A percentile compares a stretch with the other conserved stretches of the same genome.
Evolutionary conservation across 2,113 vertebrate genomes (phyloP).

Genomic region (Microtus montanus): DNA sequence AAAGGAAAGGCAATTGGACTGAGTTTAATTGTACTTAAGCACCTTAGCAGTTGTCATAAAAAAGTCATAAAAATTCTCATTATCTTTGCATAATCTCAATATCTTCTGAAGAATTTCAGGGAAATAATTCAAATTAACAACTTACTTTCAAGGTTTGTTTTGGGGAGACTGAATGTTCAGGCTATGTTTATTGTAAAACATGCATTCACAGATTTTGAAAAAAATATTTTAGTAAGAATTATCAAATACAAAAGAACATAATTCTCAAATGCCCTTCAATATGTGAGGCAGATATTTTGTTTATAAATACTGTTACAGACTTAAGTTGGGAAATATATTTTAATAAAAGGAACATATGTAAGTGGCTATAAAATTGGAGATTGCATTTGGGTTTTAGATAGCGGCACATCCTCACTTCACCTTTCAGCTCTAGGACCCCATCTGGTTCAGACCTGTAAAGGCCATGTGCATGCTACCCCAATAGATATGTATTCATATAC

Average conservation of each 20-base stretch:
- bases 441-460: no score
- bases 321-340: no score
- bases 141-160: background rate
- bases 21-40: slow-evolving; percentile 10
- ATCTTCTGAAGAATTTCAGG: slow-evolving; percentile 45
- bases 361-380: no score
- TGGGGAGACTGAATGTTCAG: background rate
- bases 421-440: no score
- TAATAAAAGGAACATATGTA: no score
- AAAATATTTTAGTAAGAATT: slow-evolving; percentile 23
- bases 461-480: no score
- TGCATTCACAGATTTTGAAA: background rate
- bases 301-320: background rate
- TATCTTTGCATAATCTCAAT: background rate
- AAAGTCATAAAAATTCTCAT: slow-evolving; percentile 43
- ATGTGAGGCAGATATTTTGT: background rate
- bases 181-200: background rate
- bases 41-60: slow-evolving; percentile 47
- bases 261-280: background rate
- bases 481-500: no score
- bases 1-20: slow-evolving; percentile 51
- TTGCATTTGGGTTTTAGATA: no score
- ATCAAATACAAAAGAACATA: background rate
- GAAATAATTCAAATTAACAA: slow-evolving; percentile 39
- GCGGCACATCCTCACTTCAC: no score